Evolutionary conservation across 1,140 invertebrate species (phyloP).

Genomic region (Orchesella cincta): DNA sequence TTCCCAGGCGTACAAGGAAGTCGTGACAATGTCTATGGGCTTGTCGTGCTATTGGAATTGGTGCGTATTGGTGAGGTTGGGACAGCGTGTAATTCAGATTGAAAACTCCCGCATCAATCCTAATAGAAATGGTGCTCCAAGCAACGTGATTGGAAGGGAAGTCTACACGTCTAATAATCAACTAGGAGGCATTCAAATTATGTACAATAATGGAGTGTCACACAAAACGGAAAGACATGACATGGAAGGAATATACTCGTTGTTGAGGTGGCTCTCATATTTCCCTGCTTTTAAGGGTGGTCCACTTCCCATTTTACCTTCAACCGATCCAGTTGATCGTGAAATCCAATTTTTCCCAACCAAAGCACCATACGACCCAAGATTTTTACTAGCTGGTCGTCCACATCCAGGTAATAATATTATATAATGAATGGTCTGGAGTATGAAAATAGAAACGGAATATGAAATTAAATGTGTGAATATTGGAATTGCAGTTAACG

Average conservation of each 20-base stretch:
- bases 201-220: constrained; percentile 95
- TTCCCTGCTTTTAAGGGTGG: constrained; percentile 69
- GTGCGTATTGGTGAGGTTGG: constrained; percentile 86
- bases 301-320: constrained; percentile 73
- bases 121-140: constrained; percentile 92
- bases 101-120: constrained; percentile 98
- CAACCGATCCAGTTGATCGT: constrained; percentile 79
- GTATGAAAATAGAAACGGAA: no score
- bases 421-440: no score
- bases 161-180: constrained; percentile 99
- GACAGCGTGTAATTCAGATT: constrained; percentile 94
- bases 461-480: no score
- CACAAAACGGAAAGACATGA: constrained; percentile 88
- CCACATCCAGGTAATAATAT: no score
- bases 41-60: constrained; percentile 98
- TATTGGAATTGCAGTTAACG: no score
- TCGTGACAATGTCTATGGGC: constrained; percentile 96
- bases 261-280: constrained; percentile 70
- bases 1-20: constrained; percentile 88
- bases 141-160: constrained; percentile 86
- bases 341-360: constrained; percentile 88
- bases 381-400: constrained; percentile 84
- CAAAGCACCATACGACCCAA: constrained; percentile 89
- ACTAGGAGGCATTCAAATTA: constrained; percentile 93
- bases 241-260: constrained; percentile 80